Evolutionary conservation across 2,113 vertebrate genomes (phyloP).

Genomic region (Xenotilapia flavipinnis): DNA sequence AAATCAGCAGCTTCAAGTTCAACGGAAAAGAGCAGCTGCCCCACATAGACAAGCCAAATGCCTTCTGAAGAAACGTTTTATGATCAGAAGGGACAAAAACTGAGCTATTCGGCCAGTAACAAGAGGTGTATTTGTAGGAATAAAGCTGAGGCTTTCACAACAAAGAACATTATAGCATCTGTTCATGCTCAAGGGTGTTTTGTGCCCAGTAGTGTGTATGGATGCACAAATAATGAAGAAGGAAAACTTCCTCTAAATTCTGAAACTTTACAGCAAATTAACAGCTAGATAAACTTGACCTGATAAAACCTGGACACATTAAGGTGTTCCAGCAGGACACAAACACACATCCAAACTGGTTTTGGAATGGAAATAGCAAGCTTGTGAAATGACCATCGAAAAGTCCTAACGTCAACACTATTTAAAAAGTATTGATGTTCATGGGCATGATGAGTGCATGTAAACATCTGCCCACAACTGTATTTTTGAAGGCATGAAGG

Average conservation of each 20-base stretch:
- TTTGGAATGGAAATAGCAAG: background rate
- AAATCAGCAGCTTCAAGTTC: too few species aligned
- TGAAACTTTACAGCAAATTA: background rate
- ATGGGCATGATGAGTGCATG: background rate
- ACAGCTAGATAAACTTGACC: background rate
- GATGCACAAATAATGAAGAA: background rate
- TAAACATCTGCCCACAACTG: background rate
- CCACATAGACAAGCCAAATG: background rate
- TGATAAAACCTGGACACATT: background rate
- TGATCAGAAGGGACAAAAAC: background rate
- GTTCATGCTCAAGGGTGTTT: background rate
- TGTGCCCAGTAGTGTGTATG: background rate
- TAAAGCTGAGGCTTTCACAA: background rate
- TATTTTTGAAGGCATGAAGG: background rate
- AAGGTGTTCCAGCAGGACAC: background rate
- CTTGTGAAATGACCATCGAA: background rate
- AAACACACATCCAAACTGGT: background rate
- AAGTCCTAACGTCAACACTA: background rate
- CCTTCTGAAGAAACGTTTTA: background rate
- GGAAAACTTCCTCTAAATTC: background rate
- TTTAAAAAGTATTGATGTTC: background rate
- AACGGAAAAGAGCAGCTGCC: background rate
- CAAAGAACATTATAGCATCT: background rate
- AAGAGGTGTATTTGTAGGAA: background rate
- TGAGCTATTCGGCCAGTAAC: background rate